Evolutionary conservation across 2,113 vertebrate species (phyloP), one percentile per base, ranked within the genome.

Genomic region (Upupa epops): DNA sequence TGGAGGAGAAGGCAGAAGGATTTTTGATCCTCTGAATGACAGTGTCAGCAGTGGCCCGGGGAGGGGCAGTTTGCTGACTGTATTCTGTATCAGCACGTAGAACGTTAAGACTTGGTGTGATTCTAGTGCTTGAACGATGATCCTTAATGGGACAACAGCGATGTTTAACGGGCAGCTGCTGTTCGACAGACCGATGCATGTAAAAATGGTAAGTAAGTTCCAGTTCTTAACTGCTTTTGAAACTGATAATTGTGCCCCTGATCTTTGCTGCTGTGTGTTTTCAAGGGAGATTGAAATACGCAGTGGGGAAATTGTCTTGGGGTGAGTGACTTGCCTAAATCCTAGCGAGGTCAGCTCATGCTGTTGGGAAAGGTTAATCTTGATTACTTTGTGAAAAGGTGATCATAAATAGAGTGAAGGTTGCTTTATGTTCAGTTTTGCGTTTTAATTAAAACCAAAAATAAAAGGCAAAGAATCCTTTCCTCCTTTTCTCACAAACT

Each of bases 81-180:
- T 28, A 32, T 31, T 71, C 31, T 6, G 17, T 5, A 3, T 31
- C 36, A 63, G 29, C 4, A 3, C 31, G 31, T 36, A 20, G 15
- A 45, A 15, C 34, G 21, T 55, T 46, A 58, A 37, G n/a, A 21
- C 20, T 34, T 5, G 34, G 15, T 7, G 48, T 48, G 25, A 8
- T 61, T 51, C 34, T n/a, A 25, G 51, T 3, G 3, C n/a, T 61
- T 46, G 17, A 48, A 26, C 9, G 1, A 14, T 9, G n/a, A 37
- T 93, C 98, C 98, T 99, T 98, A 98, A 98, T 76, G 2, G 54
- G 49, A 19, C 17, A 25, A 31, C 88, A 99, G 99, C 99, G 2
- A 99, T 99, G 99, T 99, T 99, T 88, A 99, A 99, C 46, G 99
- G 99, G 19, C 99, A 99, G 79, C 97, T 99, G 95, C 97, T 99